phyloP scores from a whole-genome alignment of 1,140 invertebrate genomes.

The Drosophila gunungcola region DNA sequence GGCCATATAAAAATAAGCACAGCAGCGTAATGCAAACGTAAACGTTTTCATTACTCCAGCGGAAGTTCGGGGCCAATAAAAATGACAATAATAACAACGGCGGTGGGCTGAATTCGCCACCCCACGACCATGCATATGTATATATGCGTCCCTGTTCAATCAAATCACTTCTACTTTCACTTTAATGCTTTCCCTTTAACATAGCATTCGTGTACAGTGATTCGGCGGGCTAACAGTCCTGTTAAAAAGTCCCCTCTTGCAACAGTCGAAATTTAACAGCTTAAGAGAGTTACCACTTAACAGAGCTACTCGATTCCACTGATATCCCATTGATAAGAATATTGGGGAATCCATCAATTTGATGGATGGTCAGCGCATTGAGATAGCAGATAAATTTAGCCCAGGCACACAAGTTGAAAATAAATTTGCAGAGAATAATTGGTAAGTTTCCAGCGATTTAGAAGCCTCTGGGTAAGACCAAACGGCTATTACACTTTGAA shows the following conservation, averaged over 20 bases:
- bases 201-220: constrained; percentile 16
- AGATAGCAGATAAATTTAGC: constrained; percentile 18
- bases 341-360: constrained; percentile 31
- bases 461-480: background rate
- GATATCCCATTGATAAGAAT: constrained; percentile 17
- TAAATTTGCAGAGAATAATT: constrained; percentile 37
- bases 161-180: constrained; percentile 55
- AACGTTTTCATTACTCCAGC: constrained; percentile 76
- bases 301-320: background rate
- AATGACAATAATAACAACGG: constrained; percentile 70
- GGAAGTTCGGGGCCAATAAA: constrained; percentile 73
- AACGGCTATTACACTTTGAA: no score
- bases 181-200: constrained; percentile 33
- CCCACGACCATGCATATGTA: background rate
- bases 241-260: constrained; percentile 65
- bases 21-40: constrained; percentile 69
- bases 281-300: constrained; percentile 43
- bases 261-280: constrained; percentile 28
- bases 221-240: constrained; percentile 7
- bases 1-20: constrained; percentile 57
- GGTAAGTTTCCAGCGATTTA: background rate
- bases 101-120: constrained; percentile 3
- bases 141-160: constrained; percentile 58
- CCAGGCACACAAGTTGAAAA: constrained; percentile 1
- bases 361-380: constrained; percentile 26